Percentiles rank a stretch among this genome's conserved stretches.
Conservation (phyloP, 2,113 vertebrate genomes). For the Dromaius novaehollandiae region DNA sequence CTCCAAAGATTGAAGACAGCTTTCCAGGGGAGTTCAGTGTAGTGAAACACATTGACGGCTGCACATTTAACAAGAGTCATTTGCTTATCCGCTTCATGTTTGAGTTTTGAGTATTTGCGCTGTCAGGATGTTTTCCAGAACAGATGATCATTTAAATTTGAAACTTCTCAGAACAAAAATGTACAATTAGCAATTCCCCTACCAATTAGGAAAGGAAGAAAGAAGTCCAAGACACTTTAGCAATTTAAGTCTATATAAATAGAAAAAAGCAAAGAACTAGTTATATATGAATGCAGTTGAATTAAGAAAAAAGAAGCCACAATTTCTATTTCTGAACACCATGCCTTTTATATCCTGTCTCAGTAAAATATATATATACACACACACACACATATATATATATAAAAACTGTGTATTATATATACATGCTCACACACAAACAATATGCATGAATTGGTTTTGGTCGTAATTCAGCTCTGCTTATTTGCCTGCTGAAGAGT, state of each 20-base stretch:
- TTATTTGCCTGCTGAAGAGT: not conserved
- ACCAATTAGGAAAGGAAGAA: not conserved
- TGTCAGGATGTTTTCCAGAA: constrained; percentile 5
- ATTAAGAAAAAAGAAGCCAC: not conserved
- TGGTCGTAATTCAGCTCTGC: not conserved
- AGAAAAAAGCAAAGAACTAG: not conserved
- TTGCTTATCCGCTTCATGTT: not conserved
- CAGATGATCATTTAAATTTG: not conserved
- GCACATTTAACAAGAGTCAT: not conserved
- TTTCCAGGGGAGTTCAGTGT: not conserved
- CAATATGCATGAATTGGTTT: not conserved
- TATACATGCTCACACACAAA: fast-evolving
- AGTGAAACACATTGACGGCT: fast-evolving
- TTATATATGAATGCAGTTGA: not conserved
- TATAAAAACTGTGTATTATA: not conserved
- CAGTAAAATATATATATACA: not conserved
- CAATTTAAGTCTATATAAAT: not conserved
- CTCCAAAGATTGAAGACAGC: fast-evolving
- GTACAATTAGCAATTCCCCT: not conserved
- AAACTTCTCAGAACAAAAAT: not conserved
- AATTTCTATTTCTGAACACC: not conserved
- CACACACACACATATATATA: fast-evolving
- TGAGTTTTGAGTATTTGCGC: not conserved
- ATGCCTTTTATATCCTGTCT: not conserved
- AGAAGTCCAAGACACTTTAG: not conserved